phyloP scores from a whole-genome alignment of 53 echinoderm and acorn worm species.

The Pentamera pediparva region DNA sequence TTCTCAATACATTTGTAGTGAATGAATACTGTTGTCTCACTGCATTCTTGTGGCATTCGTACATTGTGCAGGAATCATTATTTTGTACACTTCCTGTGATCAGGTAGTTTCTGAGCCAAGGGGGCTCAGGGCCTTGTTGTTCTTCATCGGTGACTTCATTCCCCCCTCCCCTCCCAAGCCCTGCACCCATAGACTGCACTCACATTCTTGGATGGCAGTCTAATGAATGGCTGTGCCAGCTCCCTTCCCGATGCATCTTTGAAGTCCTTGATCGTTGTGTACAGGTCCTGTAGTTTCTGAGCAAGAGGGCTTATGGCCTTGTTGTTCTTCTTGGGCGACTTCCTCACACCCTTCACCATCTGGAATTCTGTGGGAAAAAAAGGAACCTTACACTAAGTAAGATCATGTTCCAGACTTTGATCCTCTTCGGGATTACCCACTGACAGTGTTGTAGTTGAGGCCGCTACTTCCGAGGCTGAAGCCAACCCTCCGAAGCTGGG shows the following conservation, averaged over 20 bases:
- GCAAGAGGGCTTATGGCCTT: conserved; percentile 63
- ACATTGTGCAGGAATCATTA: no score
- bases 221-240: conserved; percentile 75
- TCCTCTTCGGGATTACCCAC: neutral
- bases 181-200: conserved; percentile 5
- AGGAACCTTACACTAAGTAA: neutral
- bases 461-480: no score
- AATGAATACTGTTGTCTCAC: no score
- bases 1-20: no score
- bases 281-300: conserved; percentile 83
- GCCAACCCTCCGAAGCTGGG: no score
- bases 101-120: no score
- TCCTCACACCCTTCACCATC: conserved; percentile 25
- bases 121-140: no score
- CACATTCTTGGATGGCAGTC: conserved; percentile 95
- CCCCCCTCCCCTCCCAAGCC: no score
- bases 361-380: conserved; percentile 3
- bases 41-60: no score
- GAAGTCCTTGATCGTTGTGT: conserved; percentile 68
- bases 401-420: neutral
- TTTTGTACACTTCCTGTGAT: no score
- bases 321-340: conserved; percentile 58
- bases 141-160: no score
- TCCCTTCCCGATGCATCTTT: conserved; percentile 68
- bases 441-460: neutral